phyloP scores from a whole-genome alignment of 2,888 invertebrate species.

The Euspilapteryx auroguttella region DNA sequence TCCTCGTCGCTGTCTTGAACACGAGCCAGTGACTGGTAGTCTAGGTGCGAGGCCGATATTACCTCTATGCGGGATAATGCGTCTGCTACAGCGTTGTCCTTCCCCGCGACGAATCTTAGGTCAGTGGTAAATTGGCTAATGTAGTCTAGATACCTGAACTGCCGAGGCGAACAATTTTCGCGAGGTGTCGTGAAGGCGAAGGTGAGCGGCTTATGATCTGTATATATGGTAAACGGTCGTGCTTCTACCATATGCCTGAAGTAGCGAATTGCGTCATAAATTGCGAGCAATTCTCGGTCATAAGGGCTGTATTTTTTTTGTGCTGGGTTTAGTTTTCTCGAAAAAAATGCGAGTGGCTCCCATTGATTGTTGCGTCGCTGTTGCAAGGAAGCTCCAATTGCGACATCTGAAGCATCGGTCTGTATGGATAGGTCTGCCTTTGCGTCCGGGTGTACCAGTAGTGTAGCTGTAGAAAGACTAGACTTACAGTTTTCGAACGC shows the following conservation, averaged over 20 bases:
- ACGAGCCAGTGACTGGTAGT: no score
- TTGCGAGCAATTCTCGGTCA: slow-evolving; percentile 7
- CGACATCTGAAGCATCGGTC: slow-evolving; percentile 1
- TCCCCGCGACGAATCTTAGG: slow-evolving; percentile 8
- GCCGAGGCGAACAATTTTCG: slow-evolving; percentile 14
- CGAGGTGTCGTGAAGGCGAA: slow-evolving; percentile 15
- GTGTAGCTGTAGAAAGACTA: neutral
- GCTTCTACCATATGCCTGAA: slow-evolving; percentile 1
- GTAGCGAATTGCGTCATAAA: slow-evolving; percentile 3
- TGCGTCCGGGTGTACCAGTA: neutral
- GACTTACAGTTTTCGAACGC: neutral
- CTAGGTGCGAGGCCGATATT: no score
- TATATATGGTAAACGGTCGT: slow-evolving; percentile 13
- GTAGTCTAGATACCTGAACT: slow-evolving; percentile 14
- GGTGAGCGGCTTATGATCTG: slow-evolving; percentile 17
- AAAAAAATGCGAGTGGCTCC: slow-evolving; percentile 7
- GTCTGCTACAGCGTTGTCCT: slow-evolving; percentile 10
- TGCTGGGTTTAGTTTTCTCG: slow-evolving; percentile 5
- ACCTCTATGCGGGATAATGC: slow-evolving; percentile 9
- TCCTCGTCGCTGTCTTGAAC: no score
- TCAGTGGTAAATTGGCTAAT: slow-evolving; percentile 15
- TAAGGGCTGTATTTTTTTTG: slow-evolving; percentile 6
- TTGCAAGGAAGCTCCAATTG: neutral
- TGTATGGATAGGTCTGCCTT: neutral
- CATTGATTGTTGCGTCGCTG: neutral